These are phyloP conservation scores for Euura saliciscinereae DNA, from an alignment of 1,140 invertebrate species.

Conservation along the genomic window DNA sequence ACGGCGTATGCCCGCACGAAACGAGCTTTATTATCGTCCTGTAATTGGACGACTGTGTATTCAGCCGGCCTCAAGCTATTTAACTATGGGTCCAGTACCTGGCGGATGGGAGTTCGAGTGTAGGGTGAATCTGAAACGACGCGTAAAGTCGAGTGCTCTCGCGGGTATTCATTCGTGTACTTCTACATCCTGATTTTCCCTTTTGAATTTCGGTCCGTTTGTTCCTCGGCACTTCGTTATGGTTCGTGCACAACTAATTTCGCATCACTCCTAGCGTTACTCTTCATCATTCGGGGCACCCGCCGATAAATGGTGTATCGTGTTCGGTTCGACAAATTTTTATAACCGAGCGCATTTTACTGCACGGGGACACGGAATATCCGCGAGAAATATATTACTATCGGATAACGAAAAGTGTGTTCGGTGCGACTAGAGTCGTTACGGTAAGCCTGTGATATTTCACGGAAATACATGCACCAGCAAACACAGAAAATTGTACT, in stretches of 20 bases:
- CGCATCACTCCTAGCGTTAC: too few relatives aligned
- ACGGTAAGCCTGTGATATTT: not conserved
- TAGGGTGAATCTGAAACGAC: not conserved
- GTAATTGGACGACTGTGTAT: not conserved
- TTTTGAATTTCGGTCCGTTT: too few relatives aligned
- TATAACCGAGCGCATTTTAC: too few relatives aligned
- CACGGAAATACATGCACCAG: not conserved
- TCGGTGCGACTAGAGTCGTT: not conserved
- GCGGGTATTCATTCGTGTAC: not conserved
- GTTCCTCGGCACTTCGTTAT: too few relatives aligned
- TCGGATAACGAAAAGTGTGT: not conserved
- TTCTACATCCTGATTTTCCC: not conserved
- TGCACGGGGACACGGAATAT: too few relatives aligned
- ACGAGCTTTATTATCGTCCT: not conserved
- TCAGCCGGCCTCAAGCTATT: not conserved
- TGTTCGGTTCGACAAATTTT: too few relatives aligned
- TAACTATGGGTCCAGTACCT: constrained; percentile 3
- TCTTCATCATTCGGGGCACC: too few relatives aligned
- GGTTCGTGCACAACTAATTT: too few relatives aligned
- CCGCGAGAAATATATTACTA: not conserved
- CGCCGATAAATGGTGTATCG: too few relatives aligned
- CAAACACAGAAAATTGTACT: not conserved
- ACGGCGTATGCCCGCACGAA: not conserved
- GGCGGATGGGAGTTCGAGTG: not conserved
- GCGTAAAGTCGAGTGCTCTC: not conserved